Evolutionary conservation across 2,113 vertebrate genomes (phyloP).

Genomic region (Podocnemis expansa): DNA sequence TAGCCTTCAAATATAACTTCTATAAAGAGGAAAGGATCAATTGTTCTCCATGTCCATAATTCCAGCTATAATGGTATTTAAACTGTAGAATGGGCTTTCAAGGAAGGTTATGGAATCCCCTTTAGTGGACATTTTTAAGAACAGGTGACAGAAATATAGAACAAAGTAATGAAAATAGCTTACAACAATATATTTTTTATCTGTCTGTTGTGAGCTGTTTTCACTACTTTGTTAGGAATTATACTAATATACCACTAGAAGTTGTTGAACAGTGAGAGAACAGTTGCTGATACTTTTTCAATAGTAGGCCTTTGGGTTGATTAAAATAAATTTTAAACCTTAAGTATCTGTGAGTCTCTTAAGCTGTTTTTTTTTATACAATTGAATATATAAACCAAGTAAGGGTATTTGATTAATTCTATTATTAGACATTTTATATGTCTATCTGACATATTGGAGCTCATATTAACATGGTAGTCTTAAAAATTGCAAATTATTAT

Average conservation of each 20-base stretch:
- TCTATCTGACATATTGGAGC: slow-evolving; percentile 25
- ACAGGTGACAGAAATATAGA: no score
- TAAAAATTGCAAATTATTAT: slow-evolving; percentile 17
- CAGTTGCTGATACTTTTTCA: neutral
- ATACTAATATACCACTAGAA: neutral
- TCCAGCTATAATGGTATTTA: no score
- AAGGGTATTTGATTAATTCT: neutral
- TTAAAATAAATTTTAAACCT: neutral
- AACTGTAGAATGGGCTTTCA: no score
- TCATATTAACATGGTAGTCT: slow-evolving; percentile 15
- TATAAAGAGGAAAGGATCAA: no score
- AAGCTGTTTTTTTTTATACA: neutral
- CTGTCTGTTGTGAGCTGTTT: neutral
- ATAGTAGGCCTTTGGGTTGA: neutral
- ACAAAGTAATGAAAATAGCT: no score
- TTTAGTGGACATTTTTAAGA: no score
- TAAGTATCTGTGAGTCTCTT: neutral
- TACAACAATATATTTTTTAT: neutral
- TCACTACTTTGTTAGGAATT: neutral
- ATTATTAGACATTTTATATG: slow-evolving; percentile 7
- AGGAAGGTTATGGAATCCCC: no score
- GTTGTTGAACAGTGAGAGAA: neutral
- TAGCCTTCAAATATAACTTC: no score
- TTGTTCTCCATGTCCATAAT: no score
- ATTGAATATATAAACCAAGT: neutral